Evolutionary conservation across 2,888 invertebrate genomes (phyloP).

Genomic region (Mesoligia furuncula): DNA sequence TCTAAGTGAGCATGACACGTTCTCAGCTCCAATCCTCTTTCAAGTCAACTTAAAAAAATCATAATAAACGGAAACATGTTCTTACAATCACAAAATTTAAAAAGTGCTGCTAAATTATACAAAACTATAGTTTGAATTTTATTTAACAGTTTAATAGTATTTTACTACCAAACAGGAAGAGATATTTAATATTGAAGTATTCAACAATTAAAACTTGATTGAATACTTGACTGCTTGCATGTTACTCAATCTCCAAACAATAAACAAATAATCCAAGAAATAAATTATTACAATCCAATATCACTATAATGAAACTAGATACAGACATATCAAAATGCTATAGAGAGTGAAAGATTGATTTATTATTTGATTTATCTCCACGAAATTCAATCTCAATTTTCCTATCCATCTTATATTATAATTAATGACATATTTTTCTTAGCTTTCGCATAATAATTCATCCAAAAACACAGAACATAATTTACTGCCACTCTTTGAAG

Average conservation of each 20-base stretch:
- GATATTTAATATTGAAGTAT: no score
- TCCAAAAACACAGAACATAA: background rate
- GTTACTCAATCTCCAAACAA: slow-evolving; percentile 1
- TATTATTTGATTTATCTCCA: slow-evolving; percentile 9
- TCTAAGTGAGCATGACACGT: no score
- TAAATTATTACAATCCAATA: slow-evolving; percentile 7
- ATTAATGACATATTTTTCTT: background rate
- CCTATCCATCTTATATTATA: slow-evolving; percentile 9
- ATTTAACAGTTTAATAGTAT: no score
- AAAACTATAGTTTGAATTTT: no score
- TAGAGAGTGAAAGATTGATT: background rate
- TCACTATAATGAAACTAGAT: slow-evolving; percentile 33
- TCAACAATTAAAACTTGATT: no score
- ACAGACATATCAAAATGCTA: slow-evolving; percentile 16
- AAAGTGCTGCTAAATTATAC: no score
- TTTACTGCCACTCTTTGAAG: slow-evolving; percentile 26
- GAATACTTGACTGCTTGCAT: no score
- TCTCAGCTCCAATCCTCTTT: no score
- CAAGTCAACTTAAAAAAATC: no score
- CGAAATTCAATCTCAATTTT: slow-evolving; percentile 28
- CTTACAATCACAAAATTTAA: no score
- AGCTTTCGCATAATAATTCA: slow-evolving; percentile 1
- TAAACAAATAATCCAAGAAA: background rate
- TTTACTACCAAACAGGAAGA: no score
- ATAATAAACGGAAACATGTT: no score